Percentiles rank a stretch among this genome's conserved stretches.
Conservation (phyloP, 2,888 invertebrate species). For the Cenopis cana region DNA sequence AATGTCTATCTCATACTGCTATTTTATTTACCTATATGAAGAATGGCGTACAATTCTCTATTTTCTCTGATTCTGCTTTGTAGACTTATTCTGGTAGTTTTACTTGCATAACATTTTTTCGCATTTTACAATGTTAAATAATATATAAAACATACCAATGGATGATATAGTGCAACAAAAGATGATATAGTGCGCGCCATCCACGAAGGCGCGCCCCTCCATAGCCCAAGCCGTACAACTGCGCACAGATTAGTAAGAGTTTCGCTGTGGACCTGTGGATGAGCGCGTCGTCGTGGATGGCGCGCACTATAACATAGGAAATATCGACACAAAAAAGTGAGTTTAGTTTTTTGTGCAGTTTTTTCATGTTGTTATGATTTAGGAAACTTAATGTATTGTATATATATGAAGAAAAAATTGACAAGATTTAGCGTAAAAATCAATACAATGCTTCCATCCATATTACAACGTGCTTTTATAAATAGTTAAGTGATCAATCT, state of each 20-base stretch:
- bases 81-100: background rate
- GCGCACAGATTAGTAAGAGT: no score
- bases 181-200: background rate
- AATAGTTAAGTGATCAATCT: background rate
- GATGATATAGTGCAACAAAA: no score
- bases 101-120: background rate
- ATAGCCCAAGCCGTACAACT: no score
- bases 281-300: no score
- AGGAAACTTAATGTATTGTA: background rate
- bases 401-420: background rate
- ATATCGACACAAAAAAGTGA: no score
- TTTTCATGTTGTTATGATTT: background rate
- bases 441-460: constrained; percentile 37
- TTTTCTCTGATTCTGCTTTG: no score
- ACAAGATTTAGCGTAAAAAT: background rate
- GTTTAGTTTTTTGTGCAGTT: background rate
- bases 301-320: no score
- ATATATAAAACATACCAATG: background rate
- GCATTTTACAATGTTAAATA: background rate
- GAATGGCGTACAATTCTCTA: no score
- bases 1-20: no score
- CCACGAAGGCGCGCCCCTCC: no score
- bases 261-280: no score
- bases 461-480: constrained; percentile 15
- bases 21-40: no score